Base-by-base conservation (phyloP, 2,113 vertebrate species). In the Rhinichthys klamathensis region DNA sequence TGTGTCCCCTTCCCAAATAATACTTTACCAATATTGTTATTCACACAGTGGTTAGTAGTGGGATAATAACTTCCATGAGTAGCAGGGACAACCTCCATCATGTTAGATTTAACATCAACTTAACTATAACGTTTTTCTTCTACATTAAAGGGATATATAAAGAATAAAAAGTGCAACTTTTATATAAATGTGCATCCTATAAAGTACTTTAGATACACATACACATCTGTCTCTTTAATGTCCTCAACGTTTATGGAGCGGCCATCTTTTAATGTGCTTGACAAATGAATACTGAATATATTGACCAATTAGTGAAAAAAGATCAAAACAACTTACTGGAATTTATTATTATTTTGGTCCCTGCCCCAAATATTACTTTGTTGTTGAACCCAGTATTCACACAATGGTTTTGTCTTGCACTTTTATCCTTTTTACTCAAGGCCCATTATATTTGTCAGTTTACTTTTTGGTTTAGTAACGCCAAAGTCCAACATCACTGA, bases 1-100 rank as follows among this genome's bases (percentile, higher is more conserved):
- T 46, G 70, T 75, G 70, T 75, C 12, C 82, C 82, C 6, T 18
- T 74, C 35, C 51, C 82, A 75, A 84, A 84, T 74, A 41, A 67
- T 0, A 65, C 9, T 49, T 65, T 82, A 5, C 9, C 21, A n/a
- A 8, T 54, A 25, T 82, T 82, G 25, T 2, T 35, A 82, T 61
- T 82, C 79, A 67, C 85, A 87, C 80, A 87, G 41, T 46, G 38
- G 67, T 54, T 44, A 6, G 21, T 25, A 44, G 56, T 32, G 46
- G 3, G 4, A 80, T 60, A 72, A 85, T 69, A 51, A 85, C 69
- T 9, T 32, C 11, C 23, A 41, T 30, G 6, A 51, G n/a, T n/a
- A n/a, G n/a, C n/a, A n/a, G n/a, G 8, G 3, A 32, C 15, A 69
- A 7, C 65, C 18, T 23, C 69, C 10, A 11, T 44, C 15, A 5